Conservation (phyloP, 2,797 vertebrate genomes). For the Syngnathus rostellatus region DNA sequence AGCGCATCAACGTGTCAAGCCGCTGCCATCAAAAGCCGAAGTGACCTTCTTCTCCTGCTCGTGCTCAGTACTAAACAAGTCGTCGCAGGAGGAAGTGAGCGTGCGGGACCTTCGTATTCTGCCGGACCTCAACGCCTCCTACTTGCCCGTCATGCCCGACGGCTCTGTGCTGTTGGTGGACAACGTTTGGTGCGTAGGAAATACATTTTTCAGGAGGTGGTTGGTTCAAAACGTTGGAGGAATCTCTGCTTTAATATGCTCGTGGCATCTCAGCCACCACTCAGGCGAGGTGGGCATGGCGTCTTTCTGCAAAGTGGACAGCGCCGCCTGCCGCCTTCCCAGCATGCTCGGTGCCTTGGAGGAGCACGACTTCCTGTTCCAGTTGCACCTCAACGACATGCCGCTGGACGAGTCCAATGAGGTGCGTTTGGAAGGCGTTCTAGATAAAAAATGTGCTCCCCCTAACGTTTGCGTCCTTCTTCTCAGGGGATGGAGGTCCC, state of each 20-base stretch:
- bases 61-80: constrained; percentile 78
- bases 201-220: too few relatives aligned
- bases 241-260: not conserved
- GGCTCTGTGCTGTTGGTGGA: constrained; percentile 90
- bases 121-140: constrained; percentile 89
- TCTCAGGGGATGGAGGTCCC: constrained; percentile 85
- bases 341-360: constrained; percentile 83
- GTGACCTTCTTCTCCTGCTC: not conserved
- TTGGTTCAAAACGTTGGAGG: not conserved
- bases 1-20: fast-evolving
- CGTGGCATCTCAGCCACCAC: constrained; percentile 71
- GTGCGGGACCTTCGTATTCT: constrained; percentile 79
- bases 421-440: constrained; percentile 42
- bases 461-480: not conserved
- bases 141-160: constrained; percentile 91
- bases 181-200: constrained; percentile 79
- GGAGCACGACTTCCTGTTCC: constrained; percentile 91
- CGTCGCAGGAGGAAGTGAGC: constrained; percentile 85
- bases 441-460: too few relatives aligned
- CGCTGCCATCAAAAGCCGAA: too few relatives aligned
- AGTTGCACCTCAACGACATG: constrained; percentile 79
- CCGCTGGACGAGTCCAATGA: constrained; percentile 75
- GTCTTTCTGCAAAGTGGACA: constrained; percentile 81
- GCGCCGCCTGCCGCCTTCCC: constrained; percentile 72
- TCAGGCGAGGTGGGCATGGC: constrained; percentile 86